phyloP scores from a whole-genome alignment of 2,888 invertebrate species.

The Polia nebulosa region DNA sequence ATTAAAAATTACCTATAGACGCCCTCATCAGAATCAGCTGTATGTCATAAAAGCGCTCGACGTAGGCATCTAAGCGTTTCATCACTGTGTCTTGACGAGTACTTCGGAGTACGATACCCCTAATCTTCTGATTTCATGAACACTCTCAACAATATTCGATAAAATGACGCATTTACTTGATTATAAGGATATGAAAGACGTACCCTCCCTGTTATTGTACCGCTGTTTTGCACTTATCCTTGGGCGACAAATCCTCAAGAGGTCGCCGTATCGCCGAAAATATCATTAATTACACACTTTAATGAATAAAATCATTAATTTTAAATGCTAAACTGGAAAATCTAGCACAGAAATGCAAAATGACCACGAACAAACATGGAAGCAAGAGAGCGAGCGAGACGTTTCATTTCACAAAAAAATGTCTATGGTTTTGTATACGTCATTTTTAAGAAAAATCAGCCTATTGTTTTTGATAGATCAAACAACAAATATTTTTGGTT shows the following conservation, averaged over 20 bases:
- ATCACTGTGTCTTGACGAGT: constrained; percentile 58
- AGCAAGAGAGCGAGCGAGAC: constrained; percentile 87
- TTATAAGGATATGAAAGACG: constrained; percentile 89
- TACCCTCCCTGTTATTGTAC: constrained; percentile 90
- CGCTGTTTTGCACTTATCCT: constrained; percentile 86
- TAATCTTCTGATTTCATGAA: constrained; percentile 76
- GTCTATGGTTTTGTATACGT: constrained; percentile 80
- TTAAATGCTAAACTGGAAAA: constrained; percentile 86
- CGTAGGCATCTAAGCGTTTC: constrained; percentile 61
- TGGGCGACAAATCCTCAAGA: constrained; percentile 88
- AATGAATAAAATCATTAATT: constrained; percentile 85
- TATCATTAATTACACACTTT: constrained; percentile 90
- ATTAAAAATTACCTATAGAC: constrained; percentile 79
- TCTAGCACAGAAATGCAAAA: constrained; percentile 89
- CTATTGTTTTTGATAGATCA: constrained; percentile 63
- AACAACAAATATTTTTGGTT: background rate
- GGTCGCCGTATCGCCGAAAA: constrained; percentile 87
- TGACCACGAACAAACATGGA: constrained; percentile 91
- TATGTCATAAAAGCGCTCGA: constrained; percentile 77
- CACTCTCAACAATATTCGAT: constrained; percentile 83
- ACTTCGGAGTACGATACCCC: constrained; percentile 61
- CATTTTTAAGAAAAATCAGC: constrained; percentile 68
- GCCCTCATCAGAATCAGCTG: constrained; percentile 89
- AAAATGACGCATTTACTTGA: constrained; percentile 91
- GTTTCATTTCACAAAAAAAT: constrained; percentile 77